Percentiles rank a stretch among this genome's conserved stretches.
Conservation (phyloP, 2,888 invertebrate species). For the Polydrusus pterygomalis region DNA sequence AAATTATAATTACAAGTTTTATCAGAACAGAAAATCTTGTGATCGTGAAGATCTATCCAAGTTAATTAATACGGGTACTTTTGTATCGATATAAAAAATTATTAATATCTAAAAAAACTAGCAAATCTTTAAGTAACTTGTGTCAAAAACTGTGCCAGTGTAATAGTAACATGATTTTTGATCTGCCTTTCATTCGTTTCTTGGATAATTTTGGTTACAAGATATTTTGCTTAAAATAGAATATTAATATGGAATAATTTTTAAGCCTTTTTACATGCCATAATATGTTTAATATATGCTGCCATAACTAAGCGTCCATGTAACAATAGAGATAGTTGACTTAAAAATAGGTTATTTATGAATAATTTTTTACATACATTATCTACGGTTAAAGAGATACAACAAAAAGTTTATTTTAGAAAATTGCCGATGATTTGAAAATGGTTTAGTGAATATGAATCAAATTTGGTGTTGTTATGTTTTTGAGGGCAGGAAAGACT, state of each 20-base stretch:
- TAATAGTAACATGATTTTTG: background rate
- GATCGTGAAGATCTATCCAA: conserved; percentile 33
- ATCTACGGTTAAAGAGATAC: too few relatives aligned
- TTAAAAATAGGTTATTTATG: too few relatives aligned
- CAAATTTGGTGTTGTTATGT: too few relatives aligned
- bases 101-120: conserved; percentile 5
- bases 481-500: too few relatives aligned
- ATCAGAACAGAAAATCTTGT: conserved; percentile 11
- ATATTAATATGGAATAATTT: background rate
- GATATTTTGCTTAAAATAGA: background rate
- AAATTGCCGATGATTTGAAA: too few relatives aligned
- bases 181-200: background rate
- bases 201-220: conserved; percentile 14
- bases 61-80: conserved; percentile 42
- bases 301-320: too few relatives aligned
- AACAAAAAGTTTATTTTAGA: too few relatives aligned
- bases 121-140: conserved; percentile 15
- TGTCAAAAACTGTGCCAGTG: conserved; percentile 28
- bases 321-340: too few relatives aligned
- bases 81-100: conserved; percentile 44
- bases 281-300: too few relatives aligned
- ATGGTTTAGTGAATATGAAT: too few relatives aligned
- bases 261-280: background rate
- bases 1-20: conserved; percentile 19
- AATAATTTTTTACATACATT: too few relatives aligned